Evolutionary conservation across 2,797 vertebrate genomes (phyloP), one percentile per base, ranked within the genome.

Genomic region (Betta splendens): DNA sequence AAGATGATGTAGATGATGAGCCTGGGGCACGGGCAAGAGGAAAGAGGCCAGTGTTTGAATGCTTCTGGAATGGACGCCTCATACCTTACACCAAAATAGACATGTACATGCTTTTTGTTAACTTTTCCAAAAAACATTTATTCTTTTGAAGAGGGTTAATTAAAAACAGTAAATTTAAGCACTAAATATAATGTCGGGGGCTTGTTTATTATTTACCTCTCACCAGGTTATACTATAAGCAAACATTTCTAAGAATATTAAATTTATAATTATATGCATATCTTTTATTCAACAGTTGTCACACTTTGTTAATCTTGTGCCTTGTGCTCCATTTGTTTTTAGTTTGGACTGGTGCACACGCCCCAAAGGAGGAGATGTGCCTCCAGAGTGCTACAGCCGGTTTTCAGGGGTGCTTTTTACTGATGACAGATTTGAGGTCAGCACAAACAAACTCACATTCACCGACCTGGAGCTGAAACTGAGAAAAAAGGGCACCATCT

Each of bases 21-120:
- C 86, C 87, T 67, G 68, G 78, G 28, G 75, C 85, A 50, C 89
- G 81, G 61, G 92, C 92, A 26, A 89, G 92, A 83, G 92, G 91
- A 3, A 94, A 92, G 75, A 92, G 88, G 23, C 90, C 92, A 12
- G 92, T 98, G 83, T 98, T 98, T 89, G 94, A 98, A 71, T 98
- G 96, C 80, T 98, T 93, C 83, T 98, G 97, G 96, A 98, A 98
- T 68, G 97, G 97, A 74, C 92, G 97, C 17, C 89, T 98, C 70
- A 97, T 98, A 77, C 96, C 97, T 1, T 95, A 97, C 77, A 96
- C 95, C 63, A 91, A 89, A 57, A 88, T 97, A 29, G 85, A 93
- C 44, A 93, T 94, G 97, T 98, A 94, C 92, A 89, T 56, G 84
- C 35, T 13, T 71, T 16, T 73, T 23, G 20, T 12, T 23, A 3